Evolutionary conservation across 2,113 vertebrate species (phyloP), one percentile per base, ranked within the genome.

Genomic region (Heteronetta atricapilla): DNA sequence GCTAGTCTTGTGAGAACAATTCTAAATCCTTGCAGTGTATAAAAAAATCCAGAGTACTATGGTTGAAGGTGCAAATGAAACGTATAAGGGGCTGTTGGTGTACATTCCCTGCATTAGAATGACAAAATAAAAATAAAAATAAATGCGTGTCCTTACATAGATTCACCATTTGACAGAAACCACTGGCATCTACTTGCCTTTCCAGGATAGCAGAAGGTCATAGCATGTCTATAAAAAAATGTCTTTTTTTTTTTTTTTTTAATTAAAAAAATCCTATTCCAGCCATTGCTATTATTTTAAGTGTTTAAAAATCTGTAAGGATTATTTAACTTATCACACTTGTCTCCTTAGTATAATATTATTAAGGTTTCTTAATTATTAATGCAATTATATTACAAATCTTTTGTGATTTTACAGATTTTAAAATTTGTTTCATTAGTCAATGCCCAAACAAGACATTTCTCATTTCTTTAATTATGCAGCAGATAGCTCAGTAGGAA

Each of bases 291-390:
- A 10, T 55, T 69, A 44, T 86, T 95, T 89, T 42, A 77, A 85
- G 48, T 2, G 21, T 77, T 82, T 89, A 66, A 42, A 66, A 82
- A 82, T 29, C 11, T 77, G 4, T 79, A 77, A 63, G 19, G 46
- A 50, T 33, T 69, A n/a, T 52, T 44, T 74, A 74, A 20, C 5
- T 90, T 67, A 82, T 92, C n/a, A 34, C 14, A 40, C 11, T 50
- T 59, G 25, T 70, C 22, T 90, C 20, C 31, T 59, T 72, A 78
- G 13, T 42, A 59, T 31, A 63, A 10, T 55, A 63, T 86, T 69
- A 82, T 74, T 92, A 84, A 75, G 11, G 5, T 60, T 89, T 89
- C 48, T 95, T 70, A 78, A 78, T 86, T 86, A 93, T 76, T 72
- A 82, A 92, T 82, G 4, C 53, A 67, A 58, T 76, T 80, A 7